These are phyloP conservation scores for Portevinia maculata DNA, from an alignment of 2,888 invertebrate genomes.

Conservation along the genomic window DNA sequence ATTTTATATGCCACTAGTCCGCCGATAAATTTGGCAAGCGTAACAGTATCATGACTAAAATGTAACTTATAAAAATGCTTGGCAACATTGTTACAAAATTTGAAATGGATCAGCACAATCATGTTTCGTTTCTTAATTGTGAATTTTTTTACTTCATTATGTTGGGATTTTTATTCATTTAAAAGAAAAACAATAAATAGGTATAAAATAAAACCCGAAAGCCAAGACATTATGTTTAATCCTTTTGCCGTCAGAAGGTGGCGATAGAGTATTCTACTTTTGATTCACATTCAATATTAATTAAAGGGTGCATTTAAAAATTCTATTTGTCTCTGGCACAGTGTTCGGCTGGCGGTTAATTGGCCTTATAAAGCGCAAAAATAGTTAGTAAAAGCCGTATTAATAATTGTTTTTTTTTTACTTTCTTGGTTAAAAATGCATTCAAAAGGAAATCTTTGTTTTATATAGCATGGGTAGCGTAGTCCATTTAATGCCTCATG, in stretches of 20 bases:
- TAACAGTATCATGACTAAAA: neutral
- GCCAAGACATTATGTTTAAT: neutral
- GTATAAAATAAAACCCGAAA: too few species aligned
- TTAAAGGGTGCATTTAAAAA: too few species aligned
- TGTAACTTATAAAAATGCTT: neutral
- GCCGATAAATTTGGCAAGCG: slow-evolving; percentile 17
- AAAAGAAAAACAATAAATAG: neutral
- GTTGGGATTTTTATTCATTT: neutral
- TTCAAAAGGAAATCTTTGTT: too few species aligned
- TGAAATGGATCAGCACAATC: too few species aligned
- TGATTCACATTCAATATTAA: too few species aligned
- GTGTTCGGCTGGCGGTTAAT: slow-evolving; percentile 2
- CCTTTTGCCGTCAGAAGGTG: neutral
- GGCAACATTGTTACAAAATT: neutral
- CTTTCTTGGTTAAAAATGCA: too few species aligned
- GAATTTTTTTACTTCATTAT: neutral
- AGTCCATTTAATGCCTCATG: too few species aligned
- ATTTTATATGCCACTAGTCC: slow-evolving; percentile 10
- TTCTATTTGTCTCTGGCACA: neutral
- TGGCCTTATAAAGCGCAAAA: slow-evolving; percentile 1
- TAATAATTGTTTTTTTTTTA: too few species aligned
- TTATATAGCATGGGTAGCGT: too few species aligned
- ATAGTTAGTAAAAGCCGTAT: too few species aligned
- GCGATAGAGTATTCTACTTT: neutral
- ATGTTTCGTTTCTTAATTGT: too few species aligned